phyloP scores from a whole-genome alignment of 1,140 invertebrate genomes.

The Drosophila takahashii region DNA sequence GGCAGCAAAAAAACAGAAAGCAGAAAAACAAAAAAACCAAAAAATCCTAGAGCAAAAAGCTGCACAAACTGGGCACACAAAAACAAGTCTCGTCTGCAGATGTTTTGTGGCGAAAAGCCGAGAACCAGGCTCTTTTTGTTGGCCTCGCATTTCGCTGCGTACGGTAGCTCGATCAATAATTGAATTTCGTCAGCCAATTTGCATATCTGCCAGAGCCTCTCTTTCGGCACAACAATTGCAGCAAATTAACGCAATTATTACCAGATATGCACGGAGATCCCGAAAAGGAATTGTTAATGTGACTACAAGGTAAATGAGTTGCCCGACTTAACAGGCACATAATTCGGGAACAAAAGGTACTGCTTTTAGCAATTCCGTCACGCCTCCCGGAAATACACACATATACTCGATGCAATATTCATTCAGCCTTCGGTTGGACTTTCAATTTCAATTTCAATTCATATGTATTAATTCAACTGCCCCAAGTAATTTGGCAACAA shows the following conservation, averaged over 20 bases:
- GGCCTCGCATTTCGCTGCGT: neutral
- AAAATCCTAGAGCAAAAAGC: slow-evolving; percentile 3
- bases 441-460: neutral
- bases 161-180: slow-evolving; percentile 32
- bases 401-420: neutral
- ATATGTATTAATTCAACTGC: neutral
- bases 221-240: slow-evolving; percentile 23
- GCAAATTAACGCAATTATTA: slow-evolving; percentile 39
- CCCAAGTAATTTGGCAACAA: slow-evolving; percentile 2
- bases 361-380: neutral
- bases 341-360: slow-evolving; percentile 1
- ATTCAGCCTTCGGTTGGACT: neutral
- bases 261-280: slow-evolving; percentile 10
- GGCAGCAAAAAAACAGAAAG: slow-evolving; percentile 1
- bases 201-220: slow-evolving; percentile 6
- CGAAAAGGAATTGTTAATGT: slow-evolving; percentile 22
- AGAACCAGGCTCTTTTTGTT: slow-evolving; percentile 13
- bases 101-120: slow-evolving; percentile 9
- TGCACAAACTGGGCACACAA: slow-evolving; percentile 18
- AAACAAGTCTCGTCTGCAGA: slow-evolving; percentile 32
- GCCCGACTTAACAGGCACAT: slow-evolving; percentile 19
- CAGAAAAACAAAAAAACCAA: neutral
- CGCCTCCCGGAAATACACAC: neutral
- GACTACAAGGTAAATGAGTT: slow-evolving; percentile 11
- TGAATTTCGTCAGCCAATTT: slow-evolving; percentile 36